Conservation (phyloP, 2,888 invertebrate species). For the Glaucopsyche alexis region DNA sequence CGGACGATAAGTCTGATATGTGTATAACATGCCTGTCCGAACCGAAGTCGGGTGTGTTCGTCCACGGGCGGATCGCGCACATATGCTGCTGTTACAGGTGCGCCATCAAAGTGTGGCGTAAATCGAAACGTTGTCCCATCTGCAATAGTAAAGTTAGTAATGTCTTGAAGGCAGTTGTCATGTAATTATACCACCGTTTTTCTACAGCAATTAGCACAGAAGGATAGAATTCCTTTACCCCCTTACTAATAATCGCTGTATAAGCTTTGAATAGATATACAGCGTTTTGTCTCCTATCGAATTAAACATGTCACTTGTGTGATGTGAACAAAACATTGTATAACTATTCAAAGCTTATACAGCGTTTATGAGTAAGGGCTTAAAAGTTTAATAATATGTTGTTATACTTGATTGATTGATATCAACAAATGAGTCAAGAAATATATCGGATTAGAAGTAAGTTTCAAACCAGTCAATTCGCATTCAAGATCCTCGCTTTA, state of each 20-base stretch:
- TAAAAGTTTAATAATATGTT: neutral
- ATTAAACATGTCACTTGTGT: too few species aligned
- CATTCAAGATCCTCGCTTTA: neutral
- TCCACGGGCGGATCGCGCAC: constrained; percentile 83
- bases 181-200: constrained; percentile 45
- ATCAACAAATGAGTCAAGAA: neutral
- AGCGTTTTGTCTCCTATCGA: too few species aligned
- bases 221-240: too few species aligned
- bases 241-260: too few species aligned
- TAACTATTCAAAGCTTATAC: too few species aligned
- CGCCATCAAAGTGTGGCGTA: constrained; percentile 83
- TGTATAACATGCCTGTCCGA: constrained; percentile 82
- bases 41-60: constrained; percentile 84
- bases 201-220: too few species aligned
- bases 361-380: too few species aligned
- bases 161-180: constrained; percentile 81
- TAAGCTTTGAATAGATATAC: too few species aligned
- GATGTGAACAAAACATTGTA: too few species aligned
- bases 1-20: constrained; percentile 45
- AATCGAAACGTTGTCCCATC: constrained; percentile 82
- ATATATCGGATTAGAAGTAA: constrained; percentile 12
- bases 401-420: constrained; percentile 12
- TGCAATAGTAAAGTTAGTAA: constrained; percentile 85
- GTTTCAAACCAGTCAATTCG: neutral
- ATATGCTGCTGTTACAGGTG: constrained; percentile 86